Evolutionary conservation across 2,113 vertebrate genomes (phyloP).

Genomic region (Channa maculata): DNA sequence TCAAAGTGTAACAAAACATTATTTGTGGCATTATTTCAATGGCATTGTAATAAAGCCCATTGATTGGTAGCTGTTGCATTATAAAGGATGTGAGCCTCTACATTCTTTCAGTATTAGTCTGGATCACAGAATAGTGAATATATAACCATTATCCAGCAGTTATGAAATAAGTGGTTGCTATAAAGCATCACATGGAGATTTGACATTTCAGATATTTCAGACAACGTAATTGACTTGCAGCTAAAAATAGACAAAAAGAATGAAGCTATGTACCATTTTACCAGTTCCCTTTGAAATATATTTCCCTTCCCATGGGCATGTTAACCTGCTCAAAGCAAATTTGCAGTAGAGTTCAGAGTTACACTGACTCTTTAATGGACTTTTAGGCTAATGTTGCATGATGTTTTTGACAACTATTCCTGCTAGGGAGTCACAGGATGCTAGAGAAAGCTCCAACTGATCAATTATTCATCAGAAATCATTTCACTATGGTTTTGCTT

Average conservation of each 20-base stretch:
- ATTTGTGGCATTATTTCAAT: neutral
- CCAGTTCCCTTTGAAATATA: constrained; percentile 46
- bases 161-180: constrained; percentile 23
- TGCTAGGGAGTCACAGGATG: constrained; percentile 12
- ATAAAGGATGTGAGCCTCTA: neutral
- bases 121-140: neutral
- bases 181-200: constrained; percentile 21
- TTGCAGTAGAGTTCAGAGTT: constrained; percentile 38
- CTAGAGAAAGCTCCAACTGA: constrained; percentile 14
- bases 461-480: constrained; percentile 42
- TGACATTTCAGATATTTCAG: constrained; percentile 50
- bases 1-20: neutral
- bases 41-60: constrained; percentile 4
- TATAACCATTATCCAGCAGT: constrained; percentile 1
- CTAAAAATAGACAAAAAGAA: constrained; percentile 48
- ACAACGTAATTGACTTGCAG: constrained; percentile 41
- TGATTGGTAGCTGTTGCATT: constrained; percentile 4
- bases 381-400: constrained; percentile 13
- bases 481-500: neutral
- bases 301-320: constrained; percentile 51
- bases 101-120: neutral
- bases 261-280: constrained; percentile 22
- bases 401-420: constrained; percentile 28
- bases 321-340: constrained; percentile 51
- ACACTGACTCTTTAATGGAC: constrained; percentile 36